Evolutionary conservation across 2,113 vertebrate species (phyloP).

Genomic region (Entelurus aequoreus): DNA sequence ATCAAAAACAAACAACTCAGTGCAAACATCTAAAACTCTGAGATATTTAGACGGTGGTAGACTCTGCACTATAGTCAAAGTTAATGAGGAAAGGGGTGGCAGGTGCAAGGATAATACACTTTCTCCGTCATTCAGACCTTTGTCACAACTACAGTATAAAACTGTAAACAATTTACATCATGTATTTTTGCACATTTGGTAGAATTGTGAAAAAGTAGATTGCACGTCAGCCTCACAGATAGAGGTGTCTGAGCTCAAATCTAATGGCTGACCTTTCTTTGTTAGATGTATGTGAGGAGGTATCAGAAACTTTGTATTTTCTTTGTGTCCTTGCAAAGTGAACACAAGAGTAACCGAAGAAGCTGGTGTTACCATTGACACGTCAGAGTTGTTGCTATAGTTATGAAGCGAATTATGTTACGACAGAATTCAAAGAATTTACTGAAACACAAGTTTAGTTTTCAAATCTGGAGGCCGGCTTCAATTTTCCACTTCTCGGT

Average conservation of each 20-base stretch:
- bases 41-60: not conserved
- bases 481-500: slow-evolving; percentile 33
- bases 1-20: slow-evolving; percentile 8
- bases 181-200: too few relatives aligned
- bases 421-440: slow-evolving; percentile 1
- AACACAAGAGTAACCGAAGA: slow-evolving; percentile 25
- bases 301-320: not conserved
- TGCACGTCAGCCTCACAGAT: too few relatives aligned
- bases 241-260: too few relatives aligned
- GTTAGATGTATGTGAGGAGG: not conserved
- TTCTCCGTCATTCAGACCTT: slow-evolving; percentile 8
- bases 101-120: slow-evolving; percentile 17
- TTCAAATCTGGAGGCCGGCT: slow-evolving; percentile 5
- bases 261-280: too few relatives aligned
- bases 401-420: slow-evolving; percentile 20
- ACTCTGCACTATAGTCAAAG: not conserved
- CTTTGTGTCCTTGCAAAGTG: not conserved
- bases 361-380: slow-evolving; percentile 33
- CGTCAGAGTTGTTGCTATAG: slow-evolving; percentile 14
- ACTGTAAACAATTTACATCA: not conserved
- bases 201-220: too few relatives aligned
- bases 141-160: slow-evolving; percentile 15
- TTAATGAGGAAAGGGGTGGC: slow-evolving; percentile 6
- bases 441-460: not conserved
- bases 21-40: not conserved